These are phyloP conservation scores for Umimayanthus chanpuru DNA, from an alignment of 92 coral and sea anemone genomes.

Conservation along the genomic window DNA sequence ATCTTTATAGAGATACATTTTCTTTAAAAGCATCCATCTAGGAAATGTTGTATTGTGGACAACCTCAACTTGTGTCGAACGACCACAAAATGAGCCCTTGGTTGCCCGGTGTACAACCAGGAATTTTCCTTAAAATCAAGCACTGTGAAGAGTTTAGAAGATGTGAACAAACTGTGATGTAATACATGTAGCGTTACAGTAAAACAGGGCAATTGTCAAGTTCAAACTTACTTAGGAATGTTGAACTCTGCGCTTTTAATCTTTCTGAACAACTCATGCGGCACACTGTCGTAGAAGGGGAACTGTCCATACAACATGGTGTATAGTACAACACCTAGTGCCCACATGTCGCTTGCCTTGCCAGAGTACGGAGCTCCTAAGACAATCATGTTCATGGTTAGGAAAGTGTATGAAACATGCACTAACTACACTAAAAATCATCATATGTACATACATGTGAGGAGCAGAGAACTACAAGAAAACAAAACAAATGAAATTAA, in stretches of 20 bases:
- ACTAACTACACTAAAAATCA: neutral
- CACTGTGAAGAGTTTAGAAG: no score
- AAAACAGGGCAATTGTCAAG: neutral
- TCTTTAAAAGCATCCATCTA: no score
- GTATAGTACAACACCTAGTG: slow-evolving; percentile 93
- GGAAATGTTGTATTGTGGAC: no score
- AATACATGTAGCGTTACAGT: neutral
- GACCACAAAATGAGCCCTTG: no score
- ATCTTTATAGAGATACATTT: no score
- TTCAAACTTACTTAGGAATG: slow-evolving; percentile 79
- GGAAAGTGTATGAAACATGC: neutral
- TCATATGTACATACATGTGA: no score
- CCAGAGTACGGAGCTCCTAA: slow-evolving; percentile 98
- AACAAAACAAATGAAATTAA: no score
- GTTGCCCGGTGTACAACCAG: no score
- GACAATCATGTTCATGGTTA: neutral
- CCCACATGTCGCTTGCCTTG: slow-evolving; percentile 99
- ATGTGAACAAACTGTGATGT: neutral
- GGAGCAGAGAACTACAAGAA: no score
- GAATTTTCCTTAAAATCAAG: no score
- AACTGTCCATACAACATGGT: slow-evolving; percentile 98
- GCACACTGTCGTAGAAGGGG: slow-evolving; percentile 99
- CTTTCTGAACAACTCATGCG: slow-evolving; percentile 96
- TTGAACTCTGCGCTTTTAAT: slow-evolving; percentile 95
- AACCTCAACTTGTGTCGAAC: no score